Evolutionary conservation across 2,113 vertebrate species (phyloP).

Genomic region (Syngnathoides biaculeatus): DNA sequence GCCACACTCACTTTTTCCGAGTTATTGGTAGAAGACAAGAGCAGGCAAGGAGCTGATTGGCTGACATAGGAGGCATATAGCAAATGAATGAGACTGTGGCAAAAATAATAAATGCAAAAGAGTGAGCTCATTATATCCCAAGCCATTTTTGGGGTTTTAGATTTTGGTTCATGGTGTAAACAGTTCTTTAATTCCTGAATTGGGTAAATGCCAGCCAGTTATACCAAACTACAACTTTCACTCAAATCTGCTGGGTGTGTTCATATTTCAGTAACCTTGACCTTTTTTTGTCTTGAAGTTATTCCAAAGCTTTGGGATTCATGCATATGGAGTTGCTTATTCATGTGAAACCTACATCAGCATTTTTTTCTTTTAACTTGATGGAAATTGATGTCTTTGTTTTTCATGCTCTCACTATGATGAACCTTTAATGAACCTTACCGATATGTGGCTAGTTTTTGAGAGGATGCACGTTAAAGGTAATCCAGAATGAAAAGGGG

Average conservation of each 20-base stretch:
- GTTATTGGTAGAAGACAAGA: no score
- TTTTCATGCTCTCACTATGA: not conserved
- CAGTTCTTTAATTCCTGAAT: not conserved
- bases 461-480: not conserved
- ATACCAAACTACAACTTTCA: no score
- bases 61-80: no score
- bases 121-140: no score
- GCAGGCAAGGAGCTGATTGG: no score
- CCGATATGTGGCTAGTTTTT: not conserved
- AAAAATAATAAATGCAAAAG: no score
- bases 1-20: no score
- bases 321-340: slow-evolving; percentile 4
- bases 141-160: no score
- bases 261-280: slow-evolving; percentile 17
- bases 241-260: slow-evolving; percentile 1
- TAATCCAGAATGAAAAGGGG: not conserved
- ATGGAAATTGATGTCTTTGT: slow-evolving; percentile 11
- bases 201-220: not conserved
- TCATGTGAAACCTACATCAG: not conserved
- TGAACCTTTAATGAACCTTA: not conserved
- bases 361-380: slow-evolving; percentile 2
- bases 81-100: no score
- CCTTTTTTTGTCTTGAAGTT: slow-evolving; percentile 5
- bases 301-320: not conserved
- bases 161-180: no score